phyloP scores from a whole-genome alignment of 2,888 invertebrate genomes.

The Apamea crenata region DNA sequence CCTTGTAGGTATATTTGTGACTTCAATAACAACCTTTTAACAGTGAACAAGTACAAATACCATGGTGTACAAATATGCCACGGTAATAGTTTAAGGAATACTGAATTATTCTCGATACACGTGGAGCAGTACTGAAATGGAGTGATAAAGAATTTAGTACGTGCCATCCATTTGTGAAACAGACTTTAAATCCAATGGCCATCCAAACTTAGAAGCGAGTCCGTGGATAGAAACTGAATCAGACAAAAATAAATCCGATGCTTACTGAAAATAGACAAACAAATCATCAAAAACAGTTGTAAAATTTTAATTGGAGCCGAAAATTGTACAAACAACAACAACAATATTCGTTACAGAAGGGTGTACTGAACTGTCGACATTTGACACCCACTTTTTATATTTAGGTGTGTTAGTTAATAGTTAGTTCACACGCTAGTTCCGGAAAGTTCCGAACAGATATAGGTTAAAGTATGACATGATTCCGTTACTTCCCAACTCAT shows the following conservation, averaged over 20 bases:
- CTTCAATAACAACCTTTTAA: constrained; percentile 60
- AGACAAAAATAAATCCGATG: background rate
- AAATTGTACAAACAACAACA: background rate
- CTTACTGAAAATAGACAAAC: background rate
- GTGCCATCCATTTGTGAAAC: constrained; percentile 3
- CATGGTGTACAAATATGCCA: constrained; percentile 27
- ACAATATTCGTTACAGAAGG: constrained; percentile 17
- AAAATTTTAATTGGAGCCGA: background rate
- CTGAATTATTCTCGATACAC: constrained; percentile 28
- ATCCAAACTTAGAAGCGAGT: background rate
- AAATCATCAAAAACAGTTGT: background rate
- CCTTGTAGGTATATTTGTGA: constrained; percentile 71
- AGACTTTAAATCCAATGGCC: background rate
- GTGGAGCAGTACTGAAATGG: constrained; percentile 26
- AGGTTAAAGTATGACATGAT: constrained; percentile 53
- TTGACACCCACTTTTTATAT: constrained; percentile 28
- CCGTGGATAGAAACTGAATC: background rate
- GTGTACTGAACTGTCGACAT: constrained; percentile 6
- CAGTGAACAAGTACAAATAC: constrained; percentile 40
- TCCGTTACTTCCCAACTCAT: constrained; percentile 20
- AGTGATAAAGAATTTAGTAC: constrained; percentile 33
- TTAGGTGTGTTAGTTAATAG: constrained; percentile 40
- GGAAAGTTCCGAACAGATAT: constrained; percentile 39
- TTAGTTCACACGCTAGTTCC: constrained; percentile 48
- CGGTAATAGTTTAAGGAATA: constrained; percentile 46